Evolutionary conservation across 1,140 invertebrate species (phyloP), one percentile per base, ranked within the genome.

Genomic region (Drosophila jambulina): DNA sequence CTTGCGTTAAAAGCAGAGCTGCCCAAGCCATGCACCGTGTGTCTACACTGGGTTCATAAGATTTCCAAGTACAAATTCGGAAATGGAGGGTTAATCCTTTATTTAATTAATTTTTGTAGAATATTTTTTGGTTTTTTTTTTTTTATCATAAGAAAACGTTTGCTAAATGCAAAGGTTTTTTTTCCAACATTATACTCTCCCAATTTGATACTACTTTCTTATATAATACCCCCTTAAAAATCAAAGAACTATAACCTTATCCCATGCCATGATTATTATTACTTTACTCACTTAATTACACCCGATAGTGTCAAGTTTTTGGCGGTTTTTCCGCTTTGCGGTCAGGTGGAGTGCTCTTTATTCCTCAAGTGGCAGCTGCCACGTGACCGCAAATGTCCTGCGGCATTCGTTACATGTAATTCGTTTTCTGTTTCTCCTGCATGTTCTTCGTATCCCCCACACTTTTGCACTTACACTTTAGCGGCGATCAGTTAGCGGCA

Each of bases 351-450:
- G 19, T 19, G 13, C 13, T 36, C 9, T 53, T 53, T 53, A 53
- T 70, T 71, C 25, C 17, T 45, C 54, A 59, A 46, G 69, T 51
- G 67, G 42, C 69, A 72, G 53, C 67, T 60, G 69, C 69, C 69
- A 72, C 69, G 69, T 72, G 69, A 72, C 69, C 69, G 29, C 67
- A 72, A 45, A 38, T 42, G 54, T 72, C 69, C 67, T 71, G 68
- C 54, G 54, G 54, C 38, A 17, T 13, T 53, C 23, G 32, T 43
- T 54, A 36, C 32, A 53, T 38, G 46, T 25, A 54, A 34, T 23
- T 23, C 21, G 21, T 4, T 12, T 36, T 36, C 21, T 19, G 32
- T 38, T 38, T 23, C 32, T n/a, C 17, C 32, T 1, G 19, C 32
- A 17, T 4, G 32, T 23, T 54, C 12, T 19, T 19, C 38, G 25